Base-by-base conservation (phyloP, 2,113 vertebrate genomes). In the Megaceryle torquata region DNA sequence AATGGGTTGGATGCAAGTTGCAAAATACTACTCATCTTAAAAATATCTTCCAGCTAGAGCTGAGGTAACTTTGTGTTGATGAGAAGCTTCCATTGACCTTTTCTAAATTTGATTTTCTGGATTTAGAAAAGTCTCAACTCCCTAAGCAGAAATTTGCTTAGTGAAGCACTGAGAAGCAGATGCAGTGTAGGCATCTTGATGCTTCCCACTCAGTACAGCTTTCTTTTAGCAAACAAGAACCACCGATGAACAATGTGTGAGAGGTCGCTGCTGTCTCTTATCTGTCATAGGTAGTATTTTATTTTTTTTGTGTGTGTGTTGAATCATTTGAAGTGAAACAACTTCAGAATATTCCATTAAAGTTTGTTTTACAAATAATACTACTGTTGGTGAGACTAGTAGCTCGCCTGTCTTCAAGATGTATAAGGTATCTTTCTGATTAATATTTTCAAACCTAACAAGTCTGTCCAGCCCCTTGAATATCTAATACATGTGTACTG, bases 121-220 rank as follows among this genome's bases (percentile, higher is more conserved):
- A 94, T 95, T 95, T 96, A 96, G 95, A 92, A 77, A 72, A 95
- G 83, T 84, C 83, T 93, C 88, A 93, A 18, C 74, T 93, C 81
- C 20, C 41, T 39, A 50, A 82, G 68, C 63, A 89, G 75, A 92
- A 92, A 93, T 91, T 76, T 96, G 86, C 93, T 94, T 93, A 94
- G 86, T 93, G 91, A 93, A 92, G 88, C 88, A 86, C 88, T 72
- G 83, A 84, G 93, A 88, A 95, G 88, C 95, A 96, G 95, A 95
- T 97, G 96, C 93, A 91, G 63, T 88, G 95, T 97, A 92, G 96
- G 96, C 95, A 94, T 92, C 77, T 89, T 54, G 33, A 74, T 92
- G 70, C 93, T 95, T 95, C 96, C 96, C 86, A 94, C 96, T 91
- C 96, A 70, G 95, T 17, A 69, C 77, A 76, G 90, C 59, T 96